Base-by-base conservation (phyloP, 2,113 vertebrate genomes). In the Tyto alba region DNA sequence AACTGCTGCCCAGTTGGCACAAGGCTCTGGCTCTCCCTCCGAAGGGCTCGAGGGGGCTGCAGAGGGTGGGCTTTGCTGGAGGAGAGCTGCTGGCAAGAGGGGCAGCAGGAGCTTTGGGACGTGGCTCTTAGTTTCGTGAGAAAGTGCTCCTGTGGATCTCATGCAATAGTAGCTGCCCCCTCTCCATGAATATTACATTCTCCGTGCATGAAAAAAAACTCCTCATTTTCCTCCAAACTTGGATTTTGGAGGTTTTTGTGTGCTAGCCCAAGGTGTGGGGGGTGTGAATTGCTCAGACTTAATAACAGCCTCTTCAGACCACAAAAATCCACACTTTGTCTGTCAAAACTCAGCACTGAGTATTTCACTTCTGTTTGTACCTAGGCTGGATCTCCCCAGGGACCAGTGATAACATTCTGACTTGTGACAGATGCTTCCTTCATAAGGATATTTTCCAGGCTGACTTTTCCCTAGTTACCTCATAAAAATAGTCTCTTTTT, bases 381-480 rank as follows among this genome's bases (percentile, higher is more conserved):
- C 92, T 45, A 0, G 23, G 14, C 66, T 81, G 86, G 2, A 38
- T 73, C 55, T 88, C 96, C 89, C 84, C 52, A 2, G 87, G 67
- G 93, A 93, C 41, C 87, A 76, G 66, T 1, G 47, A 88, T 85
- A 96, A 76, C 74, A 2, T 92, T 94, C 56, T 94, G 75, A 83
- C 87, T 95, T 80, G 91, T 91, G 89, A 94, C 96, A 96, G 93
- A 95, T 94, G 91, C 95, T 97, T 93, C 90, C 93, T 88, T 94
- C 93, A 41, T 50, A 63, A 69, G 87, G 90, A 96, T 79, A 88
- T 92, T 96, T 96, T 91, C 94, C 92, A 96, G 84, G 84, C 96
- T 89, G 92, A 59, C 57, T 94, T 96, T 94, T 91, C 79, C 91
- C 85, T 40, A 50, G 69, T 71, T 56, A 50, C 62, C 66, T 89